Base-by-base conservation (phyloP, 1,140 invertebrate genomes). In the Bombyx mandarina region DNA sequence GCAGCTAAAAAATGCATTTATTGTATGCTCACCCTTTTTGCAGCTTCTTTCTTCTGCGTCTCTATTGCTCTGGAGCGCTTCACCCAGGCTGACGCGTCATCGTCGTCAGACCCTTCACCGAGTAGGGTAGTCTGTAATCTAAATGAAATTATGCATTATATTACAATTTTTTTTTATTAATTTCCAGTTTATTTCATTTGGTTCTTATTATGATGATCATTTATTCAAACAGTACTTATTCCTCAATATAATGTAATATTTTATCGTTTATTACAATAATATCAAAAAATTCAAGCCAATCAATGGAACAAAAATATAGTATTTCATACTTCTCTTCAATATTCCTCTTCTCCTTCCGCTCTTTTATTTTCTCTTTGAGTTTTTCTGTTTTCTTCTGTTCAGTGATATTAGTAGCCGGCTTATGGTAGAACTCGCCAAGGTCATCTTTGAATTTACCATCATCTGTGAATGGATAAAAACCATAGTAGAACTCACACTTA, bases 381-480 rank as follows among this genome's bases (percentile, higher is more conserved):
- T 97, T 96, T 68, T 99, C 95, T 0, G 91, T 91, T 65, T 92
- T 90, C 46, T 91, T 90, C 69, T 95, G 94, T 43, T 95, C 90
- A 22, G 91, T 88, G 44, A 96, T 86, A 87, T 98, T 99, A 67
- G 91, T 89, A 6, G 97, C 95, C 10, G 97, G 96, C 79, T 94
- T 96, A 82, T 99, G 98, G 67, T 98, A 93, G 89, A 98, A 98
- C 76, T 97, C 95, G 52, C 95, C 94, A 77, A 94, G 90, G 75
- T 95, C 95, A 79, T 94, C 94, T 68, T 94, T 94, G n/a, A 91
- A 78, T 66, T 79, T 88, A 60, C 87, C 87, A 58, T 89, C 87
- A 5, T 86, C 87, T 82, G 64, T 8, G 57, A 55, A 51, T 42
- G 26, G 26, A 35, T 35, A 1, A 35, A 35, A 35, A 35, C 26